Evolutionary conservation across 2,113 vertebrate genomes (phyloP).

Genomic region (Corythornis cristatus): DNA sequence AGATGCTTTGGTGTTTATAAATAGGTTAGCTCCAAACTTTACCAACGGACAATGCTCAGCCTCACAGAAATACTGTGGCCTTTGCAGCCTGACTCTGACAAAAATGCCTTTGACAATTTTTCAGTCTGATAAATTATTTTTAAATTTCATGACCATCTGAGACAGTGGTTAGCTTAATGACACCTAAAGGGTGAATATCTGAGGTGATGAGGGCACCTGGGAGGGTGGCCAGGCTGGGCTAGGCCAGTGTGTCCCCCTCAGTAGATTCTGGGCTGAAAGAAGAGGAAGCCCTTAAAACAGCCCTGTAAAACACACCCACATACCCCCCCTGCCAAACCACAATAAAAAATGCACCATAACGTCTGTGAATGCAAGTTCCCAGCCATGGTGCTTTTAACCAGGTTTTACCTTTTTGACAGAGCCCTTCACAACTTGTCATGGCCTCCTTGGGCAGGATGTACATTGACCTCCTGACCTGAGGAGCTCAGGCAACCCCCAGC

Average conservation of each 20-base stretch:
- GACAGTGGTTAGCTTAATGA: neutral
- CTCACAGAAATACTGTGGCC: neutral
- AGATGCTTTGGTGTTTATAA: neutral
- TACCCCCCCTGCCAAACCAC: no score
- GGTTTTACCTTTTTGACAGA: neutral
- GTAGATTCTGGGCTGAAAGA: accelerated
- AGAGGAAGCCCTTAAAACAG: neutral
- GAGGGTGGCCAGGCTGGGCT: accelerated
- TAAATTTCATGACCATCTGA: neutral
- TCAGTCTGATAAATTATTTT: neutral
- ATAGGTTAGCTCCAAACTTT: neutral
- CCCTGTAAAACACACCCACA: neutral
- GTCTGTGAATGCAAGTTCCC: accelerated
- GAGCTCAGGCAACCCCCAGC: neutral
- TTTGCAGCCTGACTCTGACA: neutral
- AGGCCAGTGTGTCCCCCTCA: neutral
- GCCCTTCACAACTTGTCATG: accelerated
- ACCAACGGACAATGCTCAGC: neutral
- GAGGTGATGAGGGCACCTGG: neutral
- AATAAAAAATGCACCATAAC: neutral
- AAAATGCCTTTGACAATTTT: no score
- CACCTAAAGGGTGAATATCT: neutral
- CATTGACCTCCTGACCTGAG: accelerated
- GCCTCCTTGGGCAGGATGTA: neutral
- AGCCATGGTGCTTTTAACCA: neutral